These are phyloP conservation scores for Riparia riparia DNA, from an alignment of 2,113 vertebrate genomes.

Conservation along the genomic window DNA sequence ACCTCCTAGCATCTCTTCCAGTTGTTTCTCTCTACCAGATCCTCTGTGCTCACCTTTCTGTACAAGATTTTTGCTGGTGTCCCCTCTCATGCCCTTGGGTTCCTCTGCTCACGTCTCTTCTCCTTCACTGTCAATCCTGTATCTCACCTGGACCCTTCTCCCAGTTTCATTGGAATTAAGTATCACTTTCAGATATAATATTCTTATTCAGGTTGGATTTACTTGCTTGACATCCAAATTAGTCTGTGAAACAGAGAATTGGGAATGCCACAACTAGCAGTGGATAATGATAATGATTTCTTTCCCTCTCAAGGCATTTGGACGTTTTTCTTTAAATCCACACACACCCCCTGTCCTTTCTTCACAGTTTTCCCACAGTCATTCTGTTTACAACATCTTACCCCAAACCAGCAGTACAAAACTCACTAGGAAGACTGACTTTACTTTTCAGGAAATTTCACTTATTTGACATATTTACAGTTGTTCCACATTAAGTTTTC, in stretches of 20 bases:
- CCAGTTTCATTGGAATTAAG: background rate
- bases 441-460: background rate
- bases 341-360: background rate
- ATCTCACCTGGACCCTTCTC: background rate
- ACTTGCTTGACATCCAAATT: background rate
- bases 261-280: background rate
- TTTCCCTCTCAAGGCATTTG: background rate
- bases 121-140: fast-evolving
- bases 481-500: background rate
- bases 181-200: background rate
- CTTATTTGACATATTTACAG: background rate
- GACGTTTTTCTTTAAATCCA: background rate
- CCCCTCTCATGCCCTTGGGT: background rate
- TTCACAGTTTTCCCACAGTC: background rate
- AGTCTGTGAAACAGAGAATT: background rate
- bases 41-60: background rate
- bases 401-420: background rate
- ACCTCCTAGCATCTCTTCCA: background rate
- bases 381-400: background rate
- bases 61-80: background rate
- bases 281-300: background rate
- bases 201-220: background rate
- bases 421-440: background rate
- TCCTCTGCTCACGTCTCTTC: background rate
- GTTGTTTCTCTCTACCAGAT: background rate